Percentiles rank a stretch among this genome's conserved stretches.
phyloP scores from a whole-genome alignment of 2,888 invertebrate species.

The Fragum fragum region DNA sequence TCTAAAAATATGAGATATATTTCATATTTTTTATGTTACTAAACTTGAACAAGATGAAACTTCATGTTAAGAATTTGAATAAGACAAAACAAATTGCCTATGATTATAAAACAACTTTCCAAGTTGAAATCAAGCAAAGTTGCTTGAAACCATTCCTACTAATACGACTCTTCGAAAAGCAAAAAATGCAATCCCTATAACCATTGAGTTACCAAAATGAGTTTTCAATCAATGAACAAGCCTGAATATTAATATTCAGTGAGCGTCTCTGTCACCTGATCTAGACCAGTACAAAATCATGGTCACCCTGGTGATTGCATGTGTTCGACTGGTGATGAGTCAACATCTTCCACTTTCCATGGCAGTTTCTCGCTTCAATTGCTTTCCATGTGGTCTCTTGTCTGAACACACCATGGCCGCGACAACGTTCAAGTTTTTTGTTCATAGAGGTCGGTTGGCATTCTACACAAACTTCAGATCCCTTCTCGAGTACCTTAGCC shows the following conservation, averaged over 20 bases:
- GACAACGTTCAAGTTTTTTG: constrained; percentile 91
- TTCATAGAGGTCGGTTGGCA: constrained; percentile 94
- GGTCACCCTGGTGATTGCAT: constrained; percentile 82
- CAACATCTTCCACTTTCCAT: constrained; percentile 94
- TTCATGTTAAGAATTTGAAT: no score
- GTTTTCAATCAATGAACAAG: neutral
- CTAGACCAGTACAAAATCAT: constrained; percentile 69
- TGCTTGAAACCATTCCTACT: no score
- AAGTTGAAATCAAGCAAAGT: no score
- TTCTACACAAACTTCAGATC: constrained; percentile 92
- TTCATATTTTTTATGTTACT: no score
- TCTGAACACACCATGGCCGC: constrained; percentile 93
- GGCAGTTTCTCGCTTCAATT: constrained; percentile 94
- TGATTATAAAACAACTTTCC: no score
- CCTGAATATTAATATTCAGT: neutral
- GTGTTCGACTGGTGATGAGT: constrained; percentile 83
- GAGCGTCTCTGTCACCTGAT: neutral
- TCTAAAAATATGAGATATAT: no score
- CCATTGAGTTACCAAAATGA: no score
- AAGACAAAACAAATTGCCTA: no score
- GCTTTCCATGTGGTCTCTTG: constrained; percentile 94
- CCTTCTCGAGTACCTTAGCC: constrained; percentile 85
- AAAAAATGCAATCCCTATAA: no score
- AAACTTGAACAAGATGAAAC: no score
- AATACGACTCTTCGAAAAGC: no score